Percentiles rank a stretch among this genome's conserved stretches.
Evolutionary conservation across 1,140 invertebrate species (phyloP).

Genomic region (Caenorhabditis remanei): DNA sequence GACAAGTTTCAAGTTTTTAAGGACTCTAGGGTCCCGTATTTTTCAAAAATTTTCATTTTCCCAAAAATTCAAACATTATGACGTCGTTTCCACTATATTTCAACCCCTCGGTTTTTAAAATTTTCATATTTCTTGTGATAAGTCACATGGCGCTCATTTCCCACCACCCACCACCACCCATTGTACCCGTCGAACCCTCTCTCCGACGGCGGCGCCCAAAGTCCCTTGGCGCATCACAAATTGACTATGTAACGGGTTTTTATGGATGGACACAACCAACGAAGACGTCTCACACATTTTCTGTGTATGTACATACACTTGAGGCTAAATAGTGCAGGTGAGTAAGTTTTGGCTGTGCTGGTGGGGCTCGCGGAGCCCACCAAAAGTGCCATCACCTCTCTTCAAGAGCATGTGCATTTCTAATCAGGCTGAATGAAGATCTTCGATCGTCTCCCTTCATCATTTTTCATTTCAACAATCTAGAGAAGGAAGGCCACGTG

Average conservation of each 20-base stretch:
- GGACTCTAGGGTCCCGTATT: too few species aligned
- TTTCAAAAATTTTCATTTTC: too few species aligned
- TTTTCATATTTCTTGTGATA: too few species aligned
- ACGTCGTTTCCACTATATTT: too few species aligned
- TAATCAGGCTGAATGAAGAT: neutral
- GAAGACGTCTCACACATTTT: neutral
- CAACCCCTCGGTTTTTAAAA: too few species aligned
- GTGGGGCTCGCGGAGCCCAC: too few species aligned
- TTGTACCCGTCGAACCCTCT: neutral
- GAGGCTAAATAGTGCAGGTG: too few species aligned
- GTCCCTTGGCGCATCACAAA: slow-evolving; percentile 36
- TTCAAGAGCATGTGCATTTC: slow-evolving; percentile 3
- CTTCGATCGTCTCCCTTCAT: neutral
- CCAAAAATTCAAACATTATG: too few species aligned
- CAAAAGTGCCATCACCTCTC: neutral
- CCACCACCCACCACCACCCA: neutral
- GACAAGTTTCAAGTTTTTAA: too few species aligned
- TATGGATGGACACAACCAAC: neutral
- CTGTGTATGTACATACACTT: too few species aligned
- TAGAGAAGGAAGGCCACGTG: too few species aligned
- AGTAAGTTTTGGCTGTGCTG: too few species aligned
- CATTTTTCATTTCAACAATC: neutral
- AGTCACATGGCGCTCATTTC: neutral
- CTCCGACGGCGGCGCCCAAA: neutral
- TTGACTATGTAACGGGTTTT: slow-evolving; percentile 41